Evolutionary conservation across 2,888 invertebrate species (phyloP).

Genomic region (Rhamnusium bicolor): DNA sequence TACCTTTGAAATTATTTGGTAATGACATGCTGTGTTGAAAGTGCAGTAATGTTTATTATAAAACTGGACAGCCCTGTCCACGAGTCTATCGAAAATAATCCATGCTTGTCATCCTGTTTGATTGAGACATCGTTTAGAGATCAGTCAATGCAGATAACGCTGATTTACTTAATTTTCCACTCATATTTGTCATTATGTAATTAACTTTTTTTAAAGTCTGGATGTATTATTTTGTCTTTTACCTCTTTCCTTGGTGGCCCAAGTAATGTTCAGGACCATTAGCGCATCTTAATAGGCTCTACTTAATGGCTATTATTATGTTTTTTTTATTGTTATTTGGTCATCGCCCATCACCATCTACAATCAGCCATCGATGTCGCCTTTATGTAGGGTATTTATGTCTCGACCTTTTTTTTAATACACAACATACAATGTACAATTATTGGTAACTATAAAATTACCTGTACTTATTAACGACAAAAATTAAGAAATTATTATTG

Average conservation of each 20-base stretch:
- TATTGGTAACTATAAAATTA: too few species aligned
- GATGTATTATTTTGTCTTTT: slow-evolving; percentile 29
- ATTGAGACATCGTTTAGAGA: slow-evolving; percentile 64
- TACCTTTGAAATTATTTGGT: too few species aligned
- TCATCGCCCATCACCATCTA: not conserved
- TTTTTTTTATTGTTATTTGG: slow-evolving; percentile 15
- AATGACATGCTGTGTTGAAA: too few species aligned
- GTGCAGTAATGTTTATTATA: too few species aligned
- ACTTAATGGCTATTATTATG: slow-evolving; percentile 33
- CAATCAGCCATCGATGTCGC: not conserved
- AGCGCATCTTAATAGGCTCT: slow-evolving; percentile 21
- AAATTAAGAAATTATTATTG: too few species aligned
- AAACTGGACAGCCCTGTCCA: slow-evolving; percentile 45
- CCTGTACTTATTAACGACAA: too few species aligned
- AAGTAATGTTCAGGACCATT: slow-evolving; percentile 38
- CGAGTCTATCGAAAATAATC: slow-evolving; percentile 43
- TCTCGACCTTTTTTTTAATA: not conserved
- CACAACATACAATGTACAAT: too few species aligned
- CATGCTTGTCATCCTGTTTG: slow-evolving; percentile 65
- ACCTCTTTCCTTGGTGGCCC: slow-evolving; percentile 26
- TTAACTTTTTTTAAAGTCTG: slow-evolving; percentile 30
- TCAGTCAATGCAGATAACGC: slow-evolving; percentile 62
- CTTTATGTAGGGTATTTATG: not conserved
- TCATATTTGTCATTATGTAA: slow-evolving; percentile 59
- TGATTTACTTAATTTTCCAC: slow-evolving; percentile 63